These are phyloP conservation scores for Yponomeuta malinellus DNA, from an alignment of 2,888 invertebrate genomes.

Conservation along the genomic window DNA sequence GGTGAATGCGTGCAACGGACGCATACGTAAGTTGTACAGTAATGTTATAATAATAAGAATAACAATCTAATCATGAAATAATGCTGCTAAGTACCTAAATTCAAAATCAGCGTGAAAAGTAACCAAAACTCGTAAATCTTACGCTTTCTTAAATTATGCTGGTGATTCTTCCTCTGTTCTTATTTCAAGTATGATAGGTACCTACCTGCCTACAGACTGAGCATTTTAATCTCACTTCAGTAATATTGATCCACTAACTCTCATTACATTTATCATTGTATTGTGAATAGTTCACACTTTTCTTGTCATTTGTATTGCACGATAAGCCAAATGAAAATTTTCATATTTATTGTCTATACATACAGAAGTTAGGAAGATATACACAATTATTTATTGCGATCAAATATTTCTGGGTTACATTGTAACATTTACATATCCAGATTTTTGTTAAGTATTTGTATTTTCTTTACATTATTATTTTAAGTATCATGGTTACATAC, in stretches of 20 bases:
- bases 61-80: constrained; percentile 24
- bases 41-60: constrained; percentile 46
- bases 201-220: not conserved
- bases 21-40: constrained; percentile 62
- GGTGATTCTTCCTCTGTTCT: not conserved
- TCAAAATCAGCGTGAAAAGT: no score
- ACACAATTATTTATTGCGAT: no score
- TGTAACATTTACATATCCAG: not conserved
- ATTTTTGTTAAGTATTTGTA: not conserved
- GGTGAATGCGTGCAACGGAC: not conserved
- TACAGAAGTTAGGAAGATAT: no score
- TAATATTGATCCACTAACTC: not conserved
- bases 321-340: constrained; percentile 13
- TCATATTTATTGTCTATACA: not conserved
- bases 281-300: not conserved
- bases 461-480: not conserved
- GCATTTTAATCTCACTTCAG: not conserved
- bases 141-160: not conserved
- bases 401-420: not conserved
- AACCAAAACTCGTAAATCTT: not conserved
- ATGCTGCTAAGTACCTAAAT: not conserved
- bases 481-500: not conserved
- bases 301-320: constrained; percentile 6
- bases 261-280: not conserved
- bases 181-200: not conserved